phyloP scores from a whole-genome alignment of 2,888 invertebrate genomes.

The Coelinius sp. region DNA sequence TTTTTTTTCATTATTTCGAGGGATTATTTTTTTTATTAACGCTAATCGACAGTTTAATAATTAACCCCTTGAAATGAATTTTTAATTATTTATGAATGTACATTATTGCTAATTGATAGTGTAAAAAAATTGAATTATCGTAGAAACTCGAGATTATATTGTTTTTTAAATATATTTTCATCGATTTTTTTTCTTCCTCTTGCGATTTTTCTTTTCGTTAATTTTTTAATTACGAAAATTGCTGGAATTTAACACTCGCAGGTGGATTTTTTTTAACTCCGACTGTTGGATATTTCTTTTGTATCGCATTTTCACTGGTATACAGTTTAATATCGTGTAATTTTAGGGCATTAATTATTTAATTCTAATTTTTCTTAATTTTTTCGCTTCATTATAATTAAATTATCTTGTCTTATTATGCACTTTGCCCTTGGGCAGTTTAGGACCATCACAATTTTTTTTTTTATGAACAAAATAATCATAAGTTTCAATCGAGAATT shows the following conservation, averaged over 20 bases:
- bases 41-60: constrained; percentile 9
- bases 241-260: too few species aligned
- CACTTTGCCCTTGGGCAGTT: constrained; percentile 63
- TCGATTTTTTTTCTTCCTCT: constrained; percentile 28
- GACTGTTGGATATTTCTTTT: background rate
- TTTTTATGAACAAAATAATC: constrained; percentile 26
- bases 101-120: constrained; percentile 39
- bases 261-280: background rate
- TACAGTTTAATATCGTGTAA: constrained; percentile 26
- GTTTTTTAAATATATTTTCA: constrained; percentile 19
- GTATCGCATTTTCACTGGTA: constrained; percentile 3
- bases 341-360: constrained; percentile 20
- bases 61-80: constrained; percentile 4
- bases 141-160: constrained; percentile 60
- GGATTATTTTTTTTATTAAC: background rate
- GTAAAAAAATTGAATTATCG: constrained; percentile 56
- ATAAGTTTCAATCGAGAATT: background rate
- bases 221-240: background rate
- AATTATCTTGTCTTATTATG: constrained; percentile 61
- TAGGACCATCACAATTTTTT: constrained; percentile 53
- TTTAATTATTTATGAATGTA: constrained; percentile 53
- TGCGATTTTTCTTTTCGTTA: background rate
- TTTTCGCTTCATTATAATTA: constrained; percentile 49
- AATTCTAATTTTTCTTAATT: constrained; percentile 43
- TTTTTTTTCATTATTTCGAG: constrained; percentile 15